A percentile compares a stretch with the other conserved stretches of the same genome.
Conservation (phyloP, 2,888 invertebrate genomes). For the Ichneumoninae sp. region DNA sequence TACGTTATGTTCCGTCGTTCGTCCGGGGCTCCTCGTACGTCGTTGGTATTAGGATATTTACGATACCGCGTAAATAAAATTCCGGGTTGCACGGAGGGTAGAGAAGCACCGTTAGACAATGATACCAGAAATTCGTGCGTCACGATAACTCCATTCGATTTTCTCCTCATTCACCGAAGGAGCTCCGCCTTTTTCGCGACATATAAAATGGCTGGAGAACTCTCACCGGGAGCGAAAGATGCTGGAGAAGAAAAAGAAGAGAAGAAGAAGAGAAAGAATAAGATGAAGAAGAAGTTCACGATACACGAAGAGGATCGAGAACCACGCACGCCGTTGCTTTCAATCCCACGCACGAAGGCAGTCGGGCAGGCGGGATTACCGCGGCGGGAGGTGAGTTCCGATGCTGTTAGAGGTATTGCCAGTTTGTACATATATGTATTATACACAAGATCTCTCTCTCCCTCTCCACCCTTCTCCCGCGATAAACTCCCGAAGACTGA, state of each 20-base stretch:
- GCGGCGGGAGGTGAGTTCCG: slow-evolving; percentile 62
- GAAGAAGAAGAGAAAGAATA: slow-evolving; percentile 56
- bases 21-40: slow-evolving; percentile 32
- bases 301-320: slow-evolving; percentile 58
- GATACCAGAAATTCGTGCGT: slow-evolving; percentile 64
- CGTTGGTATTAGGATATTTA: slow-evolving; percentile 18
- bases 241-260: slow-evolving; percentile 46
- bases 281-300: slow-evolving; percentile 66
- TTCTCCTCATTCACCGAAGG: slow-evolving; percentile 24
- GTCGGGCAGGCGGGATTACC: slow-evolving; percentile 55
- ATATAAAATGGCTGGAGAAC: slow-evolving; percentile 55
- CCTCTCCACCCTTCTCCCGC: slow-evolving; percentile 17
- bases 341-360: slow-evolving; percentile 64
- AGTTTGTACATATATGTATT: slow-evolving; percentile 12
- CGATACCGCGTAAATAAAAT: background rate
- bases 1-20: slow-evolving; percentile 15
- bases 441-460: slow-evolving; percentile 38
- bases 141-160: slow-evolving; percentile 65
- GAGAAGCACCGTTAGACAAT: slow-evolving; percentile 53
- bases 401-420: slow-evolving; percentile 51
- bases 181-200: slow-evolving; percentile 65
- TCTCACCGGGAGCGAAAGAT: slow-evolving; percentile 48
- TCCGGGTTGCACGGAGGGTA: slow-evolving; percentile 6
- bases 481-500: slow-evolving; percentile 69
- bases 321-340: slow-evolving; percentile 57